phyloP scores from a whole-genome alignment of 2,113 vertebrate genomes.

The Chloroceryle aenea region DNA sequence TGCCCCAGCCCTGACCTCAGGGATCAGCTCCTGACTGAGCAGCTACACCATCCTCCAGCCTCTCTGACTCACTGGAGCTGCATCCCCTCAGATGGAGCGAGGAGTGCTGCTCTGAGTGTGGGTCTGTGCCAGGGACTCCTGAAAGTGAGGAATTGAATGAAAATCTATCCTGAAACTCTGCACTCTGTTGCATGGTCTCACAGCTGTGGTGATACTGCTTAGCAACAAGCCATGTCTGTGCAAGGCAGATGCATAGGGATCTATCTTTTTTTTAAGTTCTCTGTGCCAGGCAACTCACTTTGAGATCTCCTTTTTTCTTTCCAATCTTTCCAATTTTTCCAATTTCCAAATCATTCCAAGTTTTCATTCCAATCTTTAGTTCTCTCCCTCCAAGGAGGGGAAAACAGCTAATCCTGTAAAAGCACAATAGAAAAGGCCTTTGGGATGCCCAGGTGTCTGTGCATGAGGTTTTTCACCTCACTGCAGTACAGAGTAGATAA shows the following conservation, averaged over 20 bases:
- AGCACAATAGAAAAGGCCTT: neutral
- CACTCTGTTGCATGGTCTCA: neutral
- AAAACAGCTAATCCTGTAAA: neutral
- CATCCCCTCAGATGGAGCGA: neutral
- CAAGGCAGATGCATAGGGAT: neutral
- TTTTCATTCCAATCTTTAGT: neutral
- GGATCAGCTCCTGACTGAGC: neutral
- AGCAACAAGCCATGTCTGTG: neutral
- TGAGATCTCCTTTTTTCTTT: neutral
- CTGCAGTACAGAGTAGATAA: neutral
- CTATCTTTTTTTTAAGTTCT: neutral
- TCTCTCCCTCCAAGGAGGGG: neutral
- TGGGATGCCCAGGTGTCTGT: neutral
- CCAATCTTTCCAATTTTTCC: neutral
- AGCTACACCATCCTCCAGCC: neutral
- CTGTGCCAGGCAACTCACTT: neutral
- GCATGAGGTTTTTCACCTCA: neutral
- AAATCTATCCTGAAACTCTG: neutral
- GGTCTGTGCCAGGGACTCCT: neutral
- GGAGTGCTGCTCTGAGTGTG: neutral
- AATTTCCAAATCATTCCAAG: neutral
- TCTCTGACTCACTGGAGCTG: neutral
- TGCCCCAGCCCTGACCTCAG: slow-evolving; percentile 41
- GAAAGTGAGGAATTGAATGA: neutral
- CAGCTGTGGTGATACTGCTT: neutral